Conservation (phyloP, 2,888 invertebrate species). For the Plagodis dolabraria region DNA sequence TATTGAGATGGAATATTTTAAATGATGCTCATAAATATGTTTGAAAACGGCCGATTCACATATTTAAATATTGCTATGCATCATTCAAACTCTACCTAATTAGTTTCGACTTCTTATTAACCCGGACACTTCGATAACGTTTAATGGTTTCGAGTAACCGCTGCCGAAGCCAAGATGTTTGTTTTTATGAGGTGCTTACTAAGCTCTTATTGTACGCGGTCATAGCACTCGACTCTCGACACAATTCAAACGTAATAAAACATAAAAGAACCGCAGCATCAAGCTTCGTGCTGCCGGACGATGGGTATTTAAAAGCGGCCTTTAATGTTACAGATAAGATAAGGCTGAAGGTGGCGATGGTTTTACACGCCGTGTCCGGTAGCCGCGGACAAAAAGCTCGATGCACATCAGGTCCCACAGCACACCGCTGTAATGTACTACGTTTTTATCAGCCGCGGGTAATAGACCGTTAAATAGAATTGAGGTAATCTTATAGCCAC, state of each 20-base stretch:
- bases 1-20: slow-evolving; percentile 10
- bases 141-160: slow-evolving; percentile 51
- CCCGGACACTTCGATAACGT: slow-evolving; percentile 55
- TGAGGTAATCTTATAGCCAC: slow-evolving; percentile 23
- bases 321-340: slow-evolving; percentile 67
- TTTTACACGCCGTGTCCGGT: slow-evolving; percentile 31
- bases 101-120: slow-evolving; percentile 60
- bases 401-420: slow-evolving; percentile 25
- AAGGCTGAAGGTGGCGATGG: slow-evolving; percentile 43
- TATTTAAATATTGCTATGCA: neutral
- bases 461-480: slow-evolving; percentile 29
- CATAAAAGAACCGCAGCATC: neutral
- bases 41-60: slow-evolving; percentile 16
- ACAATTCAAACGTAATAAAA: neutral
- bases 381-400: slow-evolving; percentile 25
- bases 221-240: slow-evolving; percentile 9
- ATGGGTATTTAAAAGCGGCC: slow-evolving; percentile 49
- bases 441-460: slow-evolving; percentile 16
- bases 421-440: slow-evolving; percentile 20
- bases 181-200: slow-evolving; percentile 49
- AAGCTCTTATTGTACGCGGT: neutral
- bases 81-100: slow-evolving; percentile 48
- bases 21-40: slow-evolving; percentile 25
- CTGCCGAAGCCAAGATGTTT: slow-evolving; percentile 46
- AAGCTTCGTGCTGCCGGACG: neutral